These are phyloP conservation scores for Bos javanicus DNA, from an alignment of 2,113 vertebrate genomes.

Conservation along the genomic window DNA sequence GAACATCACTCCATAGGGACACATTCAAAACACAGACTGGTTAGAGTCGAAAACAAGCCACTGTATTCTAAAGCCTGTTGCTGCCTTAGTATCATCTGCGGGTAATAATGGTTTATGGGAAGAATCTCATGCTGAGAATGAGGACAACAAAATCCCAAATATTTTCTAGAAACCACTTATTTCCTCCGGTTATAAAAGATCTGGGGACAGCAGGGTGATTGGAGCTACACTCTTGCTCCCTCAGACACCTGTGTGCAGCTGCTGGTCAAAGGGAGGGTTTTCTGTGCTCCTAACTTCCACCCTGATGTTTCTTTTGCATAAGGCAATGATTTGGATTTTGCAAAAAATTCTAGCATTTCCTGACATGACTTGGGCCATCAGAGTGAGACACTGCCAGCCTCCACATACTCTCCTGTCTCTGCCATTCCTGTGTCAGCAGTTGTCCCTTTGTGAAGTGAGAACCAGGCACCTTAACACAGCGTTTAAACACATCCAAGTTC, in stretches of 20 bases:
- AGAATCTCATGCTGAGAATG: neutral
- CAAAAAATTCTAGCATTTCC: neutral
- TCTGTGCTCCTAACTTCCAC: accelerated
- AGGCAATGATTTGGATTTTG: neutral
- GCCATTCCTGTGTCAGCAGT: neutral
- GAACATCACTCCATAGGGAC: neutral
- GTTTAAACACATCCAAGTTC: neutral
- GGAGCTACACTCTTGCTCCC: neutral
- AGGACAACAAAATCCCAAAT: neutral
- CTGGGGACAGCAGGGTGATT: neutral
- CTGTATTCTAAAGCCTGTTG: neutral
- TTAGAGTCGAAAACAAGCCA: neutral
- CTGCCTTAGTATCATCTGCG: neutral
- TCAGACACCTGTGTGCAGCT: too few species aligned
- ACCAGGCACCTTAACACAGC: too few species aligned
- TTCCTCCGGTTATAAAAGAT: neutral
- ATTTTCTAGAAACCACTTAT: neutral
- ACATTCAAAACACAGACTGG: neutral
- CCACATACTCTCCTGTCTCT: neutral
- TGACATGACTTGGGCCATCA: neutral
- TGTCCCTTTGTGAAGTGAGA: neutral
- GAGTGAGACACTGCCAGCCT: neutral
- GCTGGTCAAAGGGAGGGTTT: neutral
- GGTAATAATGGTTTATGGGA: neutral
- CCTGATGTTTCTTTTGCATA: neutral